Evolutionary conservation across 2,113 vertebrate genomes (phyloP).

Genomic region (Camelus bactrianus): DNA sequence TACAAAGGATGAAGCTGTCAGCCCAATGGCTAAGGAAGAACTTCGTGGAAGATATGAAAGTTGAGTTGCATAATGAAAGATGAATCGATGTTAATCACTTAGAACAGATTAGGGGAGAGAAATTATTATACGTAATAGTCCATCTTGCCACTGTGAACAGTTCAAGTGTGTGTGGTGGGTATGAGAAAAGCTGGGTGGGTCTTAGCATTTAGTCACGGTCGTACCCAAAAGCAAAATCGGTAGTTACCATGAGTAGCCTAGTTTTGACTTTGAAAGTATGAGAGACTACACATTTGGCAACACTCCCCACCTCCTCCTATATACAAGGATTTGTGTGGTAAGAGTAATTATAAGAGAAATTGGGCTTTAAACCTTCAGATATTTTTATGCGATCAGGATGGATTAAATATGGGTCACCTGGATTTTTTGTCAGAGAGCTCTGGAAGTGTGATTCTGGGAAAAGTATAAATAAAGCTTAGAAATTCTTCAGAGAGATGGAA

Average conservation of each 20-base stretch:
- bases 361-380: not conserved
- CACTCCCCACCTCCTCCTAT: not conserved
- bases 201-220: not conserved
- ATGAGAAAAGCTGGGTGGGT: not conserved
- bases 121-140: not conserved
- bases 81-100: not conserved
- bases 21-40: not conserved
- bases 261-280: not conserved
- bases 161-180: not conserved
- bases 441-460: not conserved
- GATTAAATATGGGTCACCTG: not conserved
- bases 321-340: not conserved
- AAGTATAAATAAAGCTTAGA: not conserved
- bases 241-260: not conserved
- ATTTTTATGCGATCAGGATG: not conserved
- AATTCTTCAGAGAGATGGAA: not conserved
- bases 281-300: not conserved
- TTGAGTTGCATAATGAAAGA: not conserved
- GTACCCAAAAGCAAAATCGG: not conserved
- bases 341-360: not conserved
- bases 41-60: not conserved
- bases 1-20: not conserved
- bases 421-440: not conserved
- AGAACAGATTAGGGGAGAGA: not conserved
- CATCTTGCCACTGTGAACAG: not conserved